These are phyloP conservation scores for Drosophila takahashii DNA, from an alignment of 1,140 invertebrate genomes.

Conservation along the genomic window DNA sequence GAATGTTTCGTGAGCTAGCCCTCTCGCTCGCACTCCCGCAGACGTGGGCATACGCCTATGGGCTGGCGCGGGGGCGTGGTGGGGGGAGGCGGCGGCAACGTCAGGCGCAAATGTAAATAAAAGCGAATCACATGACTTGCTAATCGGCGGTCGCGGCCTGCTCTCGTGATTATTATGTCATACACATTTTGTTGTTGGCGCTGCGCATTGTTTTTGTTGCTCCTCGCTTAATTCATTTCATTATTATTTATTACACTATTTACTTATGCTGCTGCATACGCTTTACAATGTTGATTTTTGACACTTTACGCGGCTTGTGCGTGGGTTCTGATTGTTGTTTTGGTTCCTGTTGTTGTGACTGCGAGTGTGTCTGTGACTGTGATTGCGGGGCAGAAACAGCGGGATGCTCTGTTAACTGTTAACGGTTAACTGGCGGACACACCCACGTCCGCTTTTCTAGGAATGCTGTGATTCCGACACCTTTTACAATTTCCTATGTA, in stretches of 20 bases:
- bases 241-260: constrained; percentile 80
- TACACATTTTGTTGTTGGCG: constrained; percentile 77
- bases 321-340: constrained; percentile 54
- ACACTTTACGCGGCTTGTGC: constrained; percentile 57
- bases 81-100: constrained; percentile 36
- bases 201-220: constrained; percentile 44
- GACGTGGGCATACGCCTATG: not conserved
- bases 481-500: not conserved
- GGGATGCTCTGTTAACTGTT: constrained; percentile 31
- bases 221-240: constrained; percentile 67
- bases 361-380: constrained; percentile 10
- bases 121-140: constrained; percentile 85
- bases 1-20: constrained; percentile 14
- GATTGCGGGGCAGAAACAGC: constrained; percentile 7
- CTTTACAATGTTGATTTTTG: constrained; percentile 68
- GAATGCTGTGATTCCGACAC: not conserved
- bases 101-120: constrained; percentile 84
- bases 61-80: not conserved
- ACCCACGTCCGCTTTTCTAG: constrained; percentile 30
- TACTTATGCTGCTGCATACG: constrained; percentile 56
- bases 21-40: constrained; percentile 18
- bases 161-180: constrained; percentile 85
- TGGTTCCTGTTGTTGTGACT: constrained; percentile 37
- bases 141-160: constrained; percentile 82
- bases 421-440: constrained; percentile 24